phyloP scores from a whole-genome alignment of 2,113 vertebrate species.

The Dicentrarchus labrax region DNA sequence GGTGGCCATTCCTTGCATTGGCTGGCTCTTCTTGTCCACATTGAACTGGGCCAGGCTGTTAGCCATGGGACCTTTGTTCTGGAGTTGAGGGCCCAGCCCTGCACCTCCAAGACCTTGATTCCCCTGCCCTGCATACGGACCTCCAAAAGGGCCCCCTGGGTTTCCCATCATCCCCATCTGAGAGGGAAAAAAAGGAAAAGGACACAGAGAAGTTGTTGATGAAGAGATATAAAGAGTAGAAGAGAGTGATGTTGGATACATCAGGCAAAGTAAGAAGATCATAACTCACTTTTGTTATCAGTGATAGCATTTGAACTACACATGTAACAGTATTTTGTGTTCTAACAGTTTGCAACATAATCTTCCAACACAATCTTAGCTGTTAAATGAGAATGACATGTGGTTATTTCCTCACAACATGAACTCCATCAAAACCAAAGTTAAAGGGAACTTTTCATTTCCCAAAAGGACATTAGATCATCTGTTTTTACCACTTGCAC shows the following conservation, averaged over 20 bases:
- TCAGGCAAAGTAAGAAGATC: not conserved
- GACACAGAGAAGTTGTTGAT: not conserved
- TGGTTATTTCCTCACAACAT: slow-evolving; percentile 2
- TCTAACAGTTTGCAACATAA: not conserved
- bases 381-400: not conserved
- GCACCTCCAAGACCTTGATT: slow-evolving; percentile 90
- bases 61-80: slow-evolving; percentile 91
- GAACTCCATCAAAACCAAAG: not conserved
- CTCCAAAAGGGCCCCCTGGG: slow-evolving; percentile 89
- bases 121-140: slow-evolving; percentile 90
- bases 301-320: not conserved
- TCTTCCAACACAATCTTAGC: not conserved
- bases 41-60: slow-evolving; percentile 93
- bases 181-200: not conserved
- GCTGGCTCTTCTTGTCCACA: slow-evolving; percentile 94
- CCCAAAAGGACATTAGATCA: not conserved
- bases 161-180: slow-evolving; percentile 97
- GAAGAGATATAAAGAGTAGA: not conserved
- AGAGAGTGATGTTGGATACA: not conserved
- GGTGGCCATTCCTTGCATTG: slow-evolving; percentile 90
- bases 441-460: not conserved
- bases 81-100: slow-evolving; percentile 93
- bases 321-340: not conserved
- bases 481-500: not conserved
- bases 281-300: not conserved